Evolutionary conservation across 2,113 vertebrate species (phyloP).

Genomic region (Acanthisitta chloris): DNA sequence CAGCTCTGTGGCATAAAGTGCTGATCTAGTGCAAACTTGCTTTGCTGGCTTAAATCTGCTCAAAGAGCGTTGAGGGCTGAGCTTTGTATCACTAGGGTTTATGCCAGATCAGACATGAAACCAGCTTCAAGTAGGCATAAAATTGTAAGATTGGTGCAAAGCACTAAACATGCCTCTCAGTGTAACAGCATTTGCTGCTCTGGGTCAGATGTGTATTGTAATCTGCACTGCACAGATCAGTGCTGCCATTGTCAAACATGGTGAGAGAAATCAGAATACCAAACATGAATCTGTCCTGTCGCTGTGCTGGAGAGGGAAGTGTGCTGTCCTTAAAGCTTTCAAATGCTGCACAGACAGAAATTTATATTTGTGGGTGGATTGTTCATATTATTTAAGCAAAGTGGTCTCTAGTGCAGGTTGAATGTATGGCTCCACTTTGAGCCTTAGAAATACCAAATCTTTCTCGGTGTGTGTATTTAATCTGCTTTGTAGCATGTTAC

Average conservation of each 20-base stretch:
- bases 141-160: background rate
- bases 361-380: background rate
- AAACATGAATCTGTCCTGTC: background rate
- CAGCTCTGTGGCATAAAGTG: background rate
- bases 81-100: background rate
- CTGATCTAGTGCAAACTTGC: background rate
- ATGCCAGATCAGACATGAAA: background rate
- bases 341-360: background rate
- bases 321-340: background rate
- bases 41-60: background rate
- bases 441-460: background rate
- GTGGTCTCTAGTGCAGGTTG: background rate
- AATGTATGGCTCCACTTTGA: background rate
- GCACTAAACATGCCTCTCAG: rapidly evolving
- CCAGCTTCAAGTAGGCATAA: background rate
- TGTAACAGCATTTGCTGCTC: background rate
- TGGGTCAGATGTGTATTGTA: background rate
- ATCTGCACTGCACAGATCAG: background rate
- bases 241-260: background rate
- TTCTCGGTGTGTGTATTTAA: background rate
- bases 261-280: background rate
- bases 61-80: background rate
- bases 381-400: background rate
- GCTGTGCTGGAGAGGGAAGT: background rate
- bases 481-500: background rate